Base-by-base conservation (phyloP, 1,140 invertebrate species). In the Anagrus nilaparvatae region DNA sequence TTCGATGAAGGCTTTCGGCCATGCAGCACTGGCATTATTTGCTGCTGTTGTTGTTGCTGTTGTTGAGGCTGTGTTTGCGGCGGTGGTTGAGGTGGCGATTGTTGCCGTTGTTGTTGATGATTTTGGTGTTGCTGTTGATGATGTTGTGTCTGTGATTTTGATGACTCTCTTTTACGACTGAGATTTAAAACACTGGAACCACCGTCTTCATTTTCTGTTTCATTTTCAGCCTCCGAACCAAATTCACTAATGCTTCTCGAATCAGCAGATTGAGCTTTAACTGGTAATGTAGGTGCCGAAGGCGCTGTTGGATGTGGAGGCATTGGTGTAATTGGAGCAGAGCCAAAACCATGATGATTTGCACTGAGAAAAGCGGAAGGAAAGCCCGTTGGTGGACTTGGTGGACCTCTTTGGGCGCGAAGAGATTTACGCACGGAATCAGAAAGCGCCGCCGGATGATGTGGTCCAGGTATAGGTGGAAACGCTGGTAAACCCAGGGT, bases 1-100 rank as follows among this genome's bases (percentile, higher is more conserved):
- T 82, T 76, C n/a, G n/a, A n/a, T n/a, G n/a, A n/a, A 1, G 85
- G 78, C 59, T 93, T 92, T 18, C 84, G 70, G 24, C 79, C 66
- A 40, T 79, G 74, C 25, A 72, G 67, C 5, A 68, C 64, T 5
- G 66, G 63, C 14, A 60, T 19, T 17, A 61, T 9, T 14, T 17
- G 30, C 17, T 21, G 34, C 6, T 36, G 34, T 3, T 35, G 3
- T 24, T 17, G 12, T 5, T 34, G 35, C 2, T 36, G 43, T 2
- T 13, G 57, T 51, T 35, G 58, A 58, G 16, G 58, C 35, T 24
- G 58, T 43, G 46, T 13, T 31, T 5, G 10, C 23, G 61, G 55
- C 30, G 61, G 50, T 30, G 67, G 63, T 18, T 58, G 60, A 14
- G 67, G 63, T 18, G 69, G 58, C 29, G 77, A 74, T 72, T 73